A percentile compares a stretch with the other conserved stretches of the same genome.
These are phyloP conservation scores for Cyphomyrus plagiostoma DNA, from an alignment of 2,113 vertebrate genomes.

Conservation along the genomic window DNA sequence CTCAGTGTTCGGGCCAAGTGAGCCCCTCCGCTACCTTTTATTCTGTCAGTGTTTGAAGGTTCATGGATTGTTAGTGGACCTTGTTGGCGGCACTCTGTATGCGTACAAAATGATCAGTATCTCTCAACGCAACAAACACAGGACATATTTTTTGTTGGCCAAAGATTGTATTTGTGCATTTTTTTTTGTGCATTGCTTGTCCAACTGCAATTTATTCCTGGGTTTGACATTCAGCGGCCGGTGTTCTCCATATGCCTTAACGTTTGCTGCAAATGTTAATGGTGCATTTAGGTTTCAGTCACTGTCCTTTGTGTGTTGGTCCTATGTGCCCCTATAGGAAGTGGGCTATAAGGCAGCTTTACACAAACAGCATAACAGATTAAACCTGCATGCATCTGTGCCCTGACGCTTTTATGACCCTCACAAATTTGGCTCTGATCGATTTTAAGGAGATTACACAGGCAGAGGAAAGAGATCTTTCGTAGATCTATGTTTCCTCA, in stretches of 20 bases:
- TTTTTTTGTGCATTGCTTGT: neutral
- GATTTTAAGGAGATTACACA: constrained; percentile 9
- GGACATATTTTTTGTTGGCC: neutral
- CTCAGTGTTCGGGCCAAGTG: neutral
- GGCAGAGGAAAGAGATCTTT: neutral
- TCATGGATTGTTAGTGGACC: neutral
- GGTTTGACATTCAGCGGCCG: neutral
- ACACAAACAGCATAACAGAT: neutral
- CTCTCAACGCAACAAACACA: neutral
- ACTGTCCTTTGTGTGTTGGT: neutral
- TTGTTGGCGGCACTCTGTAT: neutral
- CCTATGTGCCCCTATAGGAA: neutral
- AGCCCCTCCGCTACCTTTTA: neutral
- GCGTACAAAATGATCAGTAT: neutral
- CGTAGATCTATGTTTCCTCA: neutral
- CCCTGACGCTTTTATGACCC: neutral
- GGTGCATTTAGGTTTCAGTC: too few relatives aligned
- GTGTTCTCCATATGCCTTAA: neutral
- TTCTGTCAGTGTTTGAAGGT: neutral
- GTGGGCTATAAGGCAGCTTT: neutral
- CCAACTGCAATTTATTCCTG: neutral
- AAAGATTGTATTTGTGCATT: neutral
- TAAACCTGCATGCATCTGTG: neutral
- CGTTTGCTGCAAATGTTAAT: neutral
- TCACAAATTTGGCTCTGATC: neutral